Evolutionary conservation across 1,140 invertebrate species (phyloP).

Genomic region (Zaprionus vittiger): DNA sequence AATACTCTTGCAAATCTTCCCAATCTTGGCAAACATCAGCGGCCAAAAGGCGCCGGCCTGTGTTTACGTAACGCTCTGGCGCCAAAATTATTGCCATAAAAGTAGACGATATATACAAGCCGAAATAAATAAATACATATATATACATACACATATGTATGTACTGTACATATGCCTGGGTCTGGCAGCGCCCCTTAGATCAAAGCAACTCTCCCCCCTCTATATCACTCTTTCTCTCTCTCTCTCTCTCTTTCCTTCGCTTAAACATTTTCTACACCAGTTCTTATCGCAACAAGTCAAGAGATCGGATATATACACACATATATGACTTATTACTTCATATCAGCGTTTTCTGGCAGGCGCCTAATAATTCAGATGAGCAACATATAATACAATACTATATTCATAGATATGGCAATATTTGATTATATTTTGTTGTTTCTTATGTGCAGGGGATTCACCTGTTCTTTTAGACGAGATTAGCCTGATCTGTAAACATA

Average conservation of each 20-base stretch:
- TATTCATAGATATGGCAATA: background rate
- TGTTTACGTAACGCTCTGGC: slow-evolving; percentile 73
- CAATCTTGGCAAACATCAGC: slow-evolving; percentile 15
- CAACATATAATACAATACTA: background rate
- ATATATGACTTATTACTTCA: background rate
- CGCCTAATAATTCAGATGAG: background rate
- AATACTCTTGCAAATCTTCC: slow-evolving; percentile 33
- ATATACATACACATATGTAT: slow-evolving; percentile 14
- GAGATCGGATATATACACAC: background rate
- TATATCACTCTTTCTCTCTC: background rate
- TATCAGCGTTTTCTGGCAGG: background rate
- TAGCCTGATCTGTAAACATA: background rate
- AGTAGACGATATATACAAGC: slow-evolving; percentile 48
- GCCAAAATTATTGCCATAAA: slow-evolving; percentile 77
- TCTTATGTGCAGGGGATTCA: background rate
- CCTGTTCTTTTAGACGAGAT: background rate
- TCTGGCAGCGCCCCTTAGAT: slow-evolving; percentile 21
- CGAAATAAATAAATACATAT: slow-evolving; percentile 10
- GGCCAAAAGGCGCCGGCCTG: slow-evolving; percentile 45
- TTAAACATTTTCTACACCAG: slow-evolving; percentile 9
- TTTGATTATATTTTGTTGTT: too few relatives aligned
- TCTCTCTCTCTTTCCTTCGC: background rate
- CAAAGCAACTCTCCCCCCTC: background rate
- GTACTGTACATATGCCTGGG: slow-evolving; percentile 20
- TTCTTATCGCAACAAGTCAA: slow-evolving; percentile 22